These are phyloP conservation scores for Drosophila helvetica DNA, from an alignment of 2,888 invertebrate genomes.

Conservation along the genomic window DNA sequence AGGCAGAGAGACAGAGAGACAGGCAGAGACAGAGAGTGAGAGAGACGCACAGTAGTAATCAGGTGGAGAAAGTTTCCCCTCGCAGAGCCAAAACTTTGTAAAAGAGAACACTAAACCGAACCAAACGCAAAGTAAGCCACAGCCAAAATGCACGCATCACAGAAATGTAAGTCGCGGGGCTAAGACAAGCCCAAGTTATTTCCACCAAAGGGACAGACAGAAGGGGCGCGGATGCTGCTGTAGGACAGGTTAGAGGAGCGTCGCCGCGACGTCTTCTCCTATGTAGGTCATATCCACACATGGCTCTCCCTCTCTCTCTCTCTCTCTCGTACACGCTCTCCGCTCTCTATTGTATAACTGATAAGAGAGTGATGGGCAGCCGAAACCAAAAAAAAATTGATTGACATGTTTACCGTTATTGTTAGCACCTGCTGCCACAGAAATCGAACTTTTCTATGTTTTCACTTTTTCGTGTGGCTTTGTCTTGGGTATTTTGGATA, in stretches of 20 bases:
- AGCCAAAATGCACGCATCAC: slow-evolving; percentile 41
- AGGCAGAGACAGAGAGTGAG: slow-evolving; percentile 39
- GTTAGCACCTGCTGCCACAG: slow-evolving; percentile 66
- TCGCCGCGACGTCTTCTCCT: slow-evolving; percentile 27
- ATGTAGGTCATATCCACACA: slow-evolving; percentile 51
- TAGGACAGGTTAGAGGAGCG: slow-evolving; percentile 34
- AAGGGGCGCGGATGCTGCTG: slow-evolving; percentile 22
- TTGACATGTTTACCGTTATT: slow-evolving; percentile 70
- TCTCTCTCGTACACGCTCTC: background rate
- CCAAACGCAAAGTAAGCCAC: slow-evolving; percentile 30
- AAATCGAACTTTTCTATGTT: slow-evolving; percentile 47
- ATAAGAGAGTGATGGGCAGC: slow-evolving; percentile 51
- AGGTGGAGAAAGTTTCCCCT: slow-evolving; percentile 71
- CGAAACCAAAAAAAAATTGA: slow-evolving; percentile 37
- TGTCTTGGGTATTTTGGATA: slow-evolving; percentile 8
- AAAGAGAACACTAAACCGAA: slow-evolving; percentile 59
- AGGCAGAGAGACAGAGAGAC: slow-evolving; percentile 18
- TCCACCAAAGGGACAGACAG: background rate
- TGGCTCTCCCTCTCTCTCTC: slow-evolving; percentile 11
- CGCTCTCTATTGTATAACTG: slow-evolving; percentile 65
- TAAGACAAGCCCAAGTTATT: slow-evolving; percentile 37
- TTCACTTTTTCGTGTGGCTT: slow-evolving; percentile 62
- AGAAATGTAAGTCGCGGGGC: slow-evolving; percentile 32
- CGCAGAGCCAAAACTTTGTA: slow-evolving; percentile 51
- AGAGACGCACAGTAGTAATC: slow-evolving; percentile 48